Base-by-base conservation (phyloP, 2,797 vertebrate genomes). In the Naso thynnoides region DNA sequence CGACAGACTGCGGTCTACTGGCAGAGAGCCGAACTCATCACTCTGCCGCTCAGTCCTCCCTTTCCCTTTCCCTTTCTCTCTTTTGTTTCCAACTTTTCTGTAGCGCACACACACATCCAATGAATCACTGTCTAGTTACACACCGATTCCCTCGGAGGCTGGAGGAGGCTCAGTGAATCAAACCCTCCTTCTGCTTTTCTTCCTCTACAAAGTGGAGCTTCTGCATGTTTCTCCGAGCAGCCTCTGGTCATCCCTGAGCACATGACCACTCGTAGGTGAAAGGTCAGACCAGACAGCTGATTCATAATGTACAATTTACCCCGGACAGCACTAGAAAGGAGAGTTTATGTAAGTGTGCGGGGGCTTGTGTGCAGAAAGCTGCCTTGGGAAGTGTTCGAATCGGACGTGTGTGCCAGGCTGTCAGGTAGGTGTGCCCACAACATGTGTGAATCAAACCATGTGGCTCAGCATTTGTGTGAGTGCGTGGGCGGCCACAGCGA, bases 41-140 rank as follows among this genome's bases (percentile, higher is more conserved):
- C 85, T 86, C 84, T 70, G 39, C 52, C 24, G 49, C 61, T 73
- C 59, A 66, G 63, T 76, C 71, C 39, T 48, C 61, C 60, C 50
- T 31, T 42, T 67, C 31, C 31, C 31, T 8, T 3, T 3, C 33
- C 9, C 58, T 71, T 66, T 60, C 65, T 70, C 58, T 72, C 73
- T 82, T 87, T 86, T 86, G 81, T 83, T 88, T 89, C 78, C 81
- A 83, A 81, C 83, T 81, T 42, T 81, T 73, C 72, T 66, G 69
- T 84, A 66, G 60, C 52, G 58, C 58, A 61, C 81, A 76, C 73
- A 79, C 81, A 77, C 61, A 68, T 52, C 53, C 79, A 55, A 89
- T 87, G 86, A 86, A 89, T 90, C 90, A 89, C 85, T 86, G 89
- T 87, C 89, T 86, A 58, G 73, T 90, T 90, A 84, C 83, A 71